These are phyloP conservation scores for Phortica okadai DNA, from an alignment of 2,888 invertebrate species.

Conservation along the genomic window DNA sequence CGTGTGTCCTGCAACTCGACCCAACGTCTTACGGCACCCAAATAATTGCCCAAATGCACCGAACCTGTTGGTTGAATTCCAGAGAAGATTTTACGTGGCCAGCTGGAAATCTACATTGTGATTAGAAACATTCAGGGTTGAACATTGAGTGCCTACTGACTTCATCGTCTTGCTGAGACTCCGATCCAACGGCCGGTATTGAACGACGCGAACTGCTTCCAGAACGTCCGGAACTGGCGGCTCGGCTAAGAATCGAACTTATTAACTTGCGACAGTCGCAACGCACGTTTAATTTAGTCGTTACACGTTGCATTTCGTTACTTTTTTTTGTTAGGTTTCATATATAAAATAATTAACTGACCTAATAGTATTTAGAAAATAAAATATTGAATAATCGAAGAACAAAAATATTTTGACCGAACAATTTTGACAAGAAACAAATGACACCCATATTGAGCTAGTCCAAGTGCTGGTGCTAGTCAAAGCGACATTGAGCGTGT, in stretches of 20 bases:
- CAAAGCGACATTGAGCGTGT: no score
- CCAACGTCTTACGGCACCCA: constrained; percentile 94
- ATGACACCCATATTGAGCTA: no score
- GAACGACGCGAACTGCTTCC: neutral
- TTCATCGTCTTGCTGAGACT: constrained; percentile 24
- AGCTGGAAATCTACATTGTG: constrained; percentile 59
- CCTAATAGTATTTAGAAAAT: neutral
- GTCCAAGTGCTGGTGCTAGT: no score
- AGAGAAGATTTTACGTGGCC: constrained; percentile 86
- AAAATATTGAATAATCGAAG: neutral
- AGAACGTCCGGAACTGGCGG: no score
- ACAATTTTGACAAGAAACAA: no score
- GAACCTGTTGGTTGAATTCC: constrained; percentile 98
- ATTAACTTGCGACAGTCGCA: neutral
- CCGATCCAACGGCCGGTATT: neutral
- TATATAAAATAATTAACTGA: neutral
- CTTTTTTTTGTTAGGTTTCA: neutral
- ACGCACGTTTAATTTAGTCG: neutral
- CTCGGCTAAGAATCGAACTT: no score
- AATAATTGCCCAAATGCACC: constrained; percentile 97
- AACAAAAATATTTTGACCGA: no score
- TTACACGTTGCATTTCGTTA: neutral
- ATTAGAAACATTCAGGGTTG: constrained; percentile 9
- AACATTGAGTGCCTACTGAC: constrained; percentile 33
- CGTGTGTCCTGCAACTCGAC: constrained; percentile 85